phyloP scores from a whole-genome alignment of 1,140 invertebrate species.

The Caenorhabditis inopinata region DNA sequence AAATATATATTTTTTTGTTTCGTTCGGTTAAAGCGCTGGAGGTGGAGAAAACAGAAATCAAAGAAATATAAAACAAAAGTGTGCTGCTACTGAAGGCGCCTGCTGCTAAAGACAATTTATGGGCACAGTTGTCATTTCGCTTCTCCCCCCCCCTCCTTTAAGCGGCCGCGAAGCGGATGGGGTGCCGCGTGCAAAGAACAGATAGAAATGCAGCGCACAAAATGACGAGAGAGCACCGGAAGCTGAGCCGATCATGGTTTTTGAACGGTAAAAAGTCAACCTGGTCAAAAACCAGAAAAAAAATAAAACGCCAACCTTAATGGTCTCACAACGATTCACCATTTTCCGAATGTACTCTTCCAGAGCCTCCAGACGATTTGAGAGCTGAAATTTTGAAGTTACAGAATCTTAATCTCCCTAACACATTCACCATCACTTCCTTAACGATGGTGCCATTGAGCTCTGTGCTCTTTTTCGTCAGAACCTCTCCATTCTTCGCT shows the following conservation, averaged over 20 bases:
- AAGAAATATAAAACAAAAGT: background rate
- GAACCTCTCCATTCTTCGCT: background rate
- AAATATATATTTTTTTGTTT: too few species aligned
- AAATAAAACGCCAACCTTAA: background rate
- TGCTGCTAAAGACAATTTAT: background rate
- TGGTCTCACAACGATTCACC: conserved; percentile 17
- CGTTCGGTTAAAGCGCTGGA: too few species aligned
- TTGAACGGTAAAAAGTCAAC: background rate
- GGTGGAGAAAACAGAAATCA: too few species aligned
- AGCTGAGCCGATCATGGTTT: background rate
- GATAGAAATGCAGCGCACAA: background rate
- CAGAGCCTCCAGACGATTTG: background rate
- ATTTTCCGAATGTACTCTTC: conserved; percentile 31
- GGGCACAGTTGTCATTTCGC: background rate
- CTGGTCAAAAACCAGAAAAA: background rate
- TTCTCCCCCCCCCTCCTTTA: background rate
- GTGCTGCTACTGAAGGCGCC: background rate
- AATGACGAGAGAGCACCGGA: background rate
- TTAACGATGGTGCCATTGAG: background rate
- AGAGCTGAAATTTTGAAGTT: background rate
- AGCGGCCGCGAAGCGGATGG: too few species aligned
- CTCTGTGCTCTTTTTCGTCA: background rate
- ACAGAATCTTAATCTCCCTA: background rate
- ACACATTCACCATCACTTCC: background rate
- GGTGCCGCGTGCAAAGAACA: background rate